Conservation (phyloP, 2,113 vertebrate species). For the Marcusenius ussheri region DNA sequence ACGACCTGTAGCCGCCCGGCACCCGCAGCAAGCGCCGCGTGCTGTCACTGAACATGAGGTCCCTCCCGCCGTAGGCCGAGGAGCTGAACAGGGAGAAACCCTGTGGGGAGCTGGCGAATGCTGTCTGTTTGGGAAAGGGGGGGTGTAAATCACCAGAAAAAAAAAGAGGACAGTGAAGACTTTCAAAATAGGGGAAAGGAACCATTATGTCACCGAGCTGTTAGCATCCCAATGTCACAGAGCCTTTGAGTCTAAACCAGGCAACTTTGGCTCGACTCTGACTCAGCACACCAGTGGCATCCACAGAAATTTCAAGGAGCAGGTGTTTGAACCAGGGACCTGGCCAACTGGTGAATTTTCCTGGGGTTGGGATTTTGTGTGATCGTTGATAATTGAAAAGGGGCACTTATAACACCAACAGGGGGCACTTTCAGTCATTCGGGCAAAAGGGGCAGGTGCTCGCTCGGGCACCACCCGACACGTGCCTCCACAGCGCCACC, state of each 20-base stretch:
- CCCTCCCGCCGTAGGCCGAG: constrained; percentile 50
- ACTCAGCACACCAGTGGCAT: neutral
- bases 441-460: neutral
- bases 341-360: neutral
- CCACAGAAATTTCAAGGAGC: neutral
- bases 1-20: constrained; percentile 61
- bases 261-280: neutral
- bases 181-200: neutral
- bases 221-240: neutral
- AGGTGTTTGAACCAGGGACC: neutral
- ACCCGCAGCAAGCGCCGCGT: constrained; percentile 64
- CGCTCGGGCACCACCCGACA: neutral
- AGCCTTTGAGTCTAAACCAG: neutral
- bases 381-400: neutral
- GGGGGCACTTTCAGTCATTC: neutral
- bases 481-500: neutral
- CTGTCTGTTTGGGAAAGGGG: constrained; percentile 42
- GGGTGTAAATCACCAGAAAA: neutral
- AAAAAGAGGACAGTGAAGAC: constrained; percentile 31
- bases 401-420: neutral
- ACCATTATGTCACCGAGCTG: neutral
- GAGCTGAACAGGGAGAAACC: constrained; percentile 66
- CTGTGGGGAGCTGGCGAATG: constrained; percentile 53
- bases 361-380: neutral
- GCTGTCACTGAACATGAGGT: constrained; percentile 63